A percentile compares a stretch with the other conserved stretches of the same genome.
These are phyloP conservation scores for Callitettix versicolor DNA, from an alignment of 1,140 invertebrate species.

Conservation along the genomic window DNA sequence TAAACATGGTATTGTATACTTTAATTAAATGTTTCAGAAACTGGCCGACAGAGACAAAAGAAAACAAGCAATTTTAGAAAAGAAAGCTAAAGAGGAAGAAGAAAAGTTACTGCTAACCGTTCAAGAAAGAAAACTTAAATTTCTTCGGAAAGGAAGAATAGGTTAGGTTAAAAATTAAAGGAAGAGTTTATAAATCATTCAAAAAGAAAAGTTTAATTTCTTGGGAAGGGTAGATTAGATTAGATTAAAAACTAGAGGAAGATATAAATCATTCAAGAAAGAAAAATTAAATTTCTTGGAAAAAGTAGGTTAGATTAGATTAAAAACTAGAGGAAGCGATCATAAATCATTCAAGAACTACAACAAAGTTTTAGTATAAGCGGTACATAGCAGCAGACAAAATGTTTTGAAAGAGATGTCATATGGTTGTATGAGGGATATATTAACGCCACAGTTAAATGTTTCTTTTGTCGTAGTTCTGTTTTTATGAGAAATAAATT, in stretches of 20 bases:
- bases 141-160: conserved; percentile 28
- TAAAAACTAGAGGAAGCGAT: too few relatives aligned
- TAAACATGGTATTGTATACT: too few relatives aligned
- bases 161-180: too few relatives aligned
- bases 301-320: conserved; percentile 11
- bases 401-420: conserved; percentile 40
- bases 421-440: conserved; percentile 42
- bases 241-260: too few relatives aligned
- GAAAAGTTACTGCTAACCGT: conserved; percentile 44
- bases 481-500: too few relatives aligned
- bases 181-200: too few relatives aligned
- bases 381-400: too few relatives aligned
- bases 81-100: conserved; percentile 44
- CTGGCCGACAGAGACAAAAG: conserved; percentile 45
- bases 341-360: too few relatives aligned
- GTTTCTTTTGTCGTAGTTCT: too few relatives aligned
- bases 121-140: conserved; percentile 37
- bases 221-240: conserved; percentile 14
- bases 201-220: conserved; percentile 40
- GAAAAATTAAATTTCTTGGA: conserved; percentile 36
- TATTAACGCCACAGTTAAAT: too few relatives aligned
- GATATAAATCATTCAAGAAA: conserved; percentile 40
- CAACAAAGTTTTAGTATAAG: too few relatives aligned
- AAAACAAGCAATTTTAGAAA: conserved; percentile 41
- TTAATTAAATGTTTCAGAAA: conserved; percentile 43